These are phyloP conservation scores for Xylota segnis DNA, from an alignment of 2,888 invertebrate species.

Conservation along the genomic window DNA sequence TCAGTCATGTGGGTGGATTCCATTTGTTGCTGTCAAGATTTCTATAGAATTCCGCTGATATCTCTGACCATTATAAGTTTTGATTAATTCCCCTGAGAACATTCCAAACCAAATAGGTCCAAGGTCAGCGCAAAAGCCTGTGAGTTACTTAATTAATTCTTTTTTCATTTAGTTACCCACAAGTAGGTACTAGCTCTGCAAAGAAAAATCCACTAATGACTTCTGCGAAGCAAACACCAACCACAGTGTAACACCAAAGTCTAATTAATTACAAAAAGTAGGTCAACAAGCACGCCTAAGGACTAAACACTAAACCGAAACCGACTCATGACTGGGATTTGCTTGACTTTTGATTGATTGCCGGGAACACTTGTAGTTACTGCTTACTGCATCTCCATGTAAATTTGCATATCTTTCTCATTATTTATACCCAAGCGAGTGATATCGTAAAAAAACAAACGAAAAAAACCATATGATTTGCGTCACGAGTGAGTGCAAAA, in stretches of 20 bases:
- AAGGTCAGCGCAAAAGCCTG: slow-evolving; percentile 11
- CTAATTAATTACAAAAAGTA: slow-evolving; percentile 64
- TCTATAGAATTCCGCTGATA: slow-evolving; percentile 23
- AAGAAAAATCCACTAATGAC: slow-evolving; percentile 4
- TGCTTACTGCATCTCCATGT: neutral
- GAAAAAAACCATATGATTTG: slow-evolving; percentile 14
- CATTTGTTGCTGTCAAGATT: slow-evolving; percentile 21
- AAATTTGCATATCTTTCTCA: neutral
- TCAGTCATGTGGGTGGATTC: neutral
- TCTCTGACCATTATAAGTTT: slow-evolving; percentile 14
- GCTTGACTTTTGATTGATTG: slow-evolving; percentile 62
- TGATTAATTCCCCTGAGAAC: slow-evolving; percentile 16
- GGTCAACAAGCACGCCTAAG: slow-evolving; percentile 49
- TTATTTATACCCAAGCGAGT: neutral
- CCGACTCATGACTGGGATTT: slow-evolving; percentile 6
- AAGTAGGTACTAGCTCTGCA: neutral
- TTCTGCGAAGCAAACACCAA: neutral
- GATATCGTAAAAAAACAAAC: slow-evolving; percentile 21
- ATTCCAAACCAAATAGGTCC: neutral
- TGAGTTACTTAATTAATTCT: slow-evolving; percentile 29
- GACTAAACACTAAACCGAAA: slow-evolving; percentile 16
- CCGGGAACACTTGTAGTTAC: neutral
- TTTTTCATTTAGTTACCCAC: neutral
- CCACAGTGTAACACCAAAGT: neutral
- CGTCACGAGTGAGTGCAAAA: neutral